These are phyloP conservation scores for Spinibarbus caldwelli DNA, from an alignment of 2,797 vertebrate genomes.

Conservation along the genomic window DNA sequence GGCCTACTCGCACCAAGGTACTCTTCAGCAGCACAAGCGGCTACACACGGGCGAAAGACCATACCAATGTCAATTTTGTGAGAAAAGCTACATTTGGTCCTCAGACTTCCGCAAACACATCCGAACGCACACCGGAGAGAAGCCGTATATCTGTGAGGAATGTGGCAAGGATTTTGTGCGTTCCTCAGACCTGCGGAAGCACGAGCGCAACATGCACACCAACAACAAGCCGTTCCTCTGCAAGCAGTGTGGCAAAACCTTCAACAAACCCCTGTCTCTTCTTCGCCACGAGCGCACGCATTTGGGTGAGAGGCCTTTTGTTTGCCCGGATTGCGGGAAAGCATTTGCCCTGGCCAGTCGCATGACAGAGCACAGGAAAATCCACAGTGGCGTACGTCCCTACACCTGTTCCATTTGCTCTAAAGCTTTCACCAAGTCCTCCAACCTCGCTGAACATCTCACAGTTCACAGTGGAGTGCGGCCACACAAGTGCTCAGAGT, in stretches of 20 bases:
- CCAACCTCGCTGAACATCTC: constrained; percentile 87
- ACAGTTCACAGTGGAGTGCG: constrained; percentile 84
- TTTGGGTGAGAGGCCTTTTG: constrained; percentile 84
- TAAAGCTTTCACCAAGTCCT: constrained; percentile 92
- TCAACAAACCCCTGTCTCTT: constrained; percentile 83
- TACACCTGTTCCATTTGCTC: constrained; percentile 84
- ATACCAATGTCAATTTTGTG: constrained; percentile 88
- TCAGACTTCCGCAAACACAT: constrained; percentile 93
- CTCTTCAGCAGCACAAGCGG: constrained; percentile 82
- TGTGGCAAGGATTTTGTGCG: constrained; percentile 84
- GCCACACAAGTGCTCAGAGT: constrained; percentile 82
- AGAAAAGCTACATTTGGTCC: constrained; percentile 91
- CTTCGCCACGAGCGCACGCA: constrained; percentile 83
- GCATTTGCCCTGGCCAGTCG: constrained; percentile 86
- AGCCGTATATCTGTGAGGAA: constrained; percentile 79
- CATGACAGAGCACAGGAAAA: constrained; percentile 88
- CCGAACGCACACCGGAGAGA: constrained; percentile 88
- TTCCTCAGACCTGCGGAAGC: constrained; percentile 84
- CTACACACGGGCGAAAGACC: constrained; percentile 93
- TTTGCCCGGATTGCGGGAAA: constrained; percentile 81
- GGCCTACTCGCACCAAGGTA: constrained; percentile 82
- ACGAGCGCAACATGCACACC: constrained; percentile 82
- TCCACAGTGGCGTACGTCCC: constrained; percentile 86
- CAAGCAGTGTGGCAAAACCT: constrained; percentile 81
- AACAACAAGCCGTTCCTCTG: constrained; percentile 85